Evolutionary conservation across 2,888 invertebrate species (phyloP), one percentile per base, ranked within the genome.

Genomic region (Pomacea canaliculata): DNA sequence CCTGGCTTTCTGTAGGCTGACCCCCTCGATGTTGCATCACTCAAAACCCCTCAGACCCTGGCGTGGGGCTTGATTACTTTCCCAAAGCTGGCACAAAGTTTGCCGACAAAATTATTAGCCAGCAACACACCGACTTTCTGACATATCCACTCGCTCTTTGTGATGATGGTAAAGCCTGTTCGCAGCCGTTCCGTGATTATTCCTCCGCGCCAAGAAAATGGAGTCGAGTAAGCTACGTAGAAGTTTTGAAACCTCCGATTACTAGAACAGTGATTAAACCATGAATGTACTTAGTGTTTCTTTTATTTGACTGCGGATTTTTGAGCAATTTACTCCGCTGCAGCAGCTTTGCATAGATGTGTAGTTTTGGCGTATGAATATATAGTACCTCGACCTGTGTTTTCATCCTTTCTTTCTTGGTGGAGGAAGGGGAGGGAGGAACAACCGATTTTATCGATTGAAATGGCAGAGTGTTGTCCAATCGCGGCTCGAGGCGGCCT

Each of bases 401-500:
- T 74, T 74, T 74, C 74, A 74, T 74, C 74, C 74, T 74, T 74
- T 74, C 60, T 70, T 76, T 76, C 73, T 68, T 56, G 72, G 46
- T 56, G 51, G 51, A 56, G 51, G 51, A 56, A 56, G 51, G 51
- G 51, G 37, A 37, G 37, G 37, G 37, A 8, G 51, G 70, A 73
- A 76, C 78, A 76, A 70, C 76, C 72, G 78, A 76, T 76, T 73
- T 46, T 78, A 78, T 78, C 73, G 78, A 78, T 78, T 78, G 73
- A 76, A 72, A 78, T 70, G 18, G 73, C 68, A 51, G 27, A 51
- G 59, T 71, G 70, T 76, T 73, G 78, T 63, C 78, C 78, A 78
- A 78, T 78, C 72, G 73, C 70, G 62, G 70, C 48, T n/a, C 76
- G 62, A 27, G 68, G 37, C 48, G 62, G 74, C 12, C 60, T 68